These are phyloP conservation scores for Hipparchia sbordonii DNA, from an alignment of 2,888 invertebrate species.

Conservation along the genomic window DNA sequence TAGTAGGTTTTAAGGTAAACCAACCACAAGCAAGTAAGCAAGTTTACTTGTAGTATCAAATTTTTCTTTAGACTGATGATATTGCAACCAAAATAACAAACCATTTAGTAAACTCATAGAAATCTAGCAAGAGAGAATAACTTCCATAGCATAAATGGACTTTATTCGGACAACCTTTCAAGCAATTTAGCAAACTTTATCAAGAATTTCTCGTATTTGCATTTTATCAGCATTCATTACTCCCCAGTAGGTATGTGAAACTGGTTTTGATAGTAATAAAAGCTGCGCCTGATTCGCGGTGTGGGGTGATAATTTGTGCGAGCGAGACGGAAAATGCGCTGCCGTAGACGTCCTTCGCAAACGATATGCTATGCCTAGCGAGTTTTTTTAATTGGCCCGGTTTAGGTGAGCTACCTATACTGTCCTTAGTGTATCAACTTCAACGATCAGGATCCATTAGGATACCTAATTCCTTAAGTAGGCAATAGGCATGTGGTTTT, in stretches of 20 bases:
- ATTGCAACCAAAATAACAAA: neutral
- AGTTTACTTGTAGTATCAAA: no score
- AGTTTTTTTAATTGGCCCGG: slow-evolving; percentile 54
- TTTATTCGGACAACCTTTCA: neutral
- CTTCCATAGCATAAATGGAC: neutral
- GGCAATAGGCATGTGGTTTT: no score
- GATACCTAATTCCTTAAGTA: no score
- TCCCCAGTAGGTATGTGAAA: slow-evolving; percentile 55
- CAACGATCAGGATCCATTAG: no score
- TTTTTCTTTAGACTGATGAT: no score
- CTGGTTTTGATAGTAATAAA: slow-evolving; percentile 64
- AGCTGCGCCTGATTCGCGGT: slow-evolving; percentile 53
- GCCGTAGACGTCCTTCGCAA: slow-evolving; percentile 77
- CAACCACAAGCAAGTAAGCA: no score
- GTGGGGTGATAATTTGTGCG: slow-evolving; percentile 37
- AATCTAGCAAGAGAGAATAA: neutral
- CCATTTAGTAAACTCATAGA: neutral
- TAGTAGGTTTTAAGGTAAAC: no score
- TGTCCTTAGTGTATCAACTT: slow-evolving; percentile 7
- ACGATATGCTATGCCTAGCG: slow-evolving; percentile 54
- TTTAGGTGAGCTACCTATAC: slow-evolving; percentile 57
- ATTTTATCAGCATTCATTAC: slow-evolving; percentile 61
- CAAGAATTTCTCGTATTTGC: slow-evolving; percentile 48
- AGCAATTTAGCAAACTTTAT: slow-evolving; percentile 18
- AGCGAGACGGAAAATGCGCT: slow-evolving; percentile 57